Base-by-base conservation (phyloP, 1,140 invertebrate genomes). In the Meteorus sp. region DNA sequence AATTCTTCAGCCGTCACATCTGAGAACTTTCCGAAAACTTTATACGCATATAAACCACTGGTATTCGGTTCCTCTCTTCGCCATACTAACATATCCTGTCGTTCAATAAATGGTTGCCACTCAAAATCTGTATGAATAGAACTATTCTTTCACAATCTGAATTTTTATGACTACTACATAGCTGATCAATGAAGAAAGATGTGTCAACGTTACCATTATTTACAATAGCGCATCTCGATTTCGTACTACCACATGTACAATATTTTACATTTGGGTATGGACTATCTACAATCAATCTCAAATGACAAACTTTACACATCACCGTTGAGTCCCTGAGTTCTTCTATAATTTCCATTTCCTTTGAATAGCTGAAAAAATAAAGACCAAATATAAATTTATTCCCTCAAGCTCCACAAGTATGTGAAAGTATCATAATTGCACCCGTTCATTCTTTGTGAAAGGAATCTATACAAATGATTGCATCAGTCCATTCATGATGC, bases 1-100 rank as follows among this genome's bases (percentile, higher is more conserved):
- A 94, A 93, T 74, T 93, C 90, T 64, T 85, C 82, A 0, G 90
- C 90, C 0, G 82, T 83, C 2, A 94, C 86, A 66, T 94, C 91
- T 47, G 85, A 77, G 67, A 91, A 94, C 0, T 85, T 84, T 0
- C 89, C 92, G 79, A 92, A 93, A 0, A 94, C 89, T 89, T 94
- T 94, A 68, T 94, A 94, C 20, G 89, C 85, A 76, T 86, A 94
- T 13, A 90, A 76, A 17, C 87, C 87, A 54, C 82, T 73, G 0
- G 81, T 81, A 19, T 84, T 73, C 43, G 82, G 77, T 65, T 91
- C 87, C 70, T 86, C 83, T 67, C 84, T 86, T 59, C 89, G 82
- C 92, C 92, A 94, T 33, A 93, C 87, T 13, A 92, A 80, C 71
- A 93, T 86, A 71, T 93, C 88, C 50, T 89, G 76, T 51, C 89